Evolutionary conservation across 2,113 vertebrate species (phyloP).

Genomic region (Protobothrops flavoviridis): DNA sequence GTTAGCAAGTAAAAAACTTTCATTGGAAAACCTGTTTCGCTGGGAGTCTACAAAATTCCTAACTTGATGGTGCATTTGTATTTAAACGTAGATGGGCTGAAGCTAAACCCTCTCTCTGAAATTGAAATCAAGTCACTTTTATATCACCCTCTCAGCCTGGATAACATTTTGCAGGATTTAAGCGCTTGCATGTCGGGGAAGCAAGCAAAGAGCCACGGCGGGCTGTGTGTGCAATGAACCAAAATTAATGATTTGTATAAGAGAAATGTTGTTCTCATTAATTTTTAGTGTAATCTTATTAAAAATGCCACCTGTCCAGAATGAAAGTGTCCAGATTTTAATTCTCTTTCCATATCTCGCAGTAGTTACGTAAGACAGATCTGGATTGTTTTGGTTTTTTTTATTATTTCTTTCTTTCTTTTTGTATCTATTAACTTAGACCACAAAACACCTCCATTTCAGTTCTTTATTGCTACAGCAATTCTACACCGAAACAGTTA

Average conservation of each 20-base stretch:
- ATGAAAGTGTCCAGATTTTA: conserved; percentile 56
- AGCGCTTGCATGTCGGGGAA: neutral
- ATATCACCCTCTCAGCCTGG: conserved; percentile 56
- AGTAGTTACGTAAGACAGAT: conserved; percentile 38
- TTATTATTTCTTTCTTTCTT: neutral
- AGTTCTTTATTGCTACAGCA: conserved; percentile 28
- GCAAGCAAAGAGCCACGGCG: conserved; percentile 50
- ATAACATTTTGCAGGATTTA: conserved; percentile 59
- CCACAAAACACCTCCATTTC: conserved; percentile 24
- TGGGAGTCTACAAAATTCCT: conserved; percentile 32
- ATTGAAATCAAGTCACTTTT: conserved; percentile 56
- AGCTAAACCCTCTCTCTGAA: conserved; percentile 54
- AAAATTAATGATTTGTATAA: conserved; percentile 66
- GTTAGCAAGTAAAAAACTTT: neutral
- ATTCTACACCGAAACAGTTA: conserved; percentile 25
- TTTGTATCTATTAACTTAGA: conserved; percentile 26
- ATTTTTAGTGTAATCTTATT: conserved; percentile 65
- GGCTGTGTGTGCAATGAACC: conserved; percentile 65
- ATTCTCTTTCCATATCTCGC: conserved; percentile 49
- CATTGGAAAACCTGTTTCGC: neutral
- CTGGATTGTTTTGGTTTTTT: neutral
- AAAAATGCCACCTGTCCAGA: conserved; percentile 63
- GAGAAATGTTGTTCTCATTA: conserved; percentile 68
- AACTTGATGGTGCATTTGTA: conserved; percentile 14
- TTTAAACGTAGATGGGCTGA: conserved; percentile 42